Percentiles rank a stretch among this genome's conserved stretches.
Evolutionary conservation across 1,140 invertebrate species (phyloP).

Genomic region (Drosophila sulfurigaster): DNA sequence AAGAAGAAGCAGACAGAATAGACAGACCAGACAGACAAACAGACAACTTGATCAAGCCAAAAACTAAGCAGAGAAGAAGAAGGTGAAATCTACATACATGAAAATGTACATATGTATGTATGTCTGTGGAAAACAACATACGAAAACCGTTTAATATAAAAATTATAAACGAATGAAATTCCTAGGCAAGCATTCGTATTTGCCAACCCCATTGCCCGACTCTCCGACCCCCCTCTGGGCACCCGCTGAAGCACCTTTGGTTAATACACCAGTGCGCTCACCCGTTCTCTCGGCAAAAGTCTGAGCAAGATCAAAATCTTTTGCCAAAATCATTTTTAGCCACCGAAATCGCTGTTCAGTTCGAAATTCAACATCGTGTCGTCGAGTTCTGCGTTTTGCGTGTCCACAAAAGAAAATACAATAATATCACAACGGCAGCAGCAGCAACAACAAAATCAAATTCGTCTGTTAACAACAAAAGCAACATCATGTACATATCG

Average conservation of each 20-base stretch:
- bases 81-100: slow-evolving; percentile 2
- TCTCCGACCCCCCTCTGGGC: background rate
- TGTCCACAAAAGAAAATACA: slow-evolving; percentile 30
- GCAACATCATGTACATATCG: slow-evolving; percentile 63
- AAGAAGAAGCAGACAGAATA: background rate
- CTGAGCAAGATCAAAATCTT: slow-evolving; percentile 52
- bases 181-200: slow-evolving; percentile 52
- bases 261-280: slow-evolving; percentile 22
- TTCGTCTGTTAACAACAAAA: slow-evolving; percentile 49
- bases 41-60: slow-evolving; percentile 69
- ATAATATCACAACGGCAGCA: background rate
- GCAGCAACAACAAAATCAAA: slow-evolving; percentile 20
- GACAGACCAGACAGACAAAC: slow-evolving; percentile 42
- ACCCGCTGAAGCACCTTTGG: slow-evolving; percentile 9
- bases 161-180: slow-evolving; percentile 73
- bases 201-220: slow-evolving; percentile 11
- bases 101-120: slow-evolving; percentile 21
- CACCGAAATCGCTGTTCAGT: slow-evolving; percentile 71
- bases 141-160: slow-evolving; percentile 72
- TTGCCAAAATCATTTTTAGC: slow-evolving; percentile 80
- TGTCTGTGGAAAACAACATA: slow-evolving; percentile 16
- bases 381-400: slow-evolving; percentile 59
- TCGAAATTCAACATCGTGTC: slow-evolving; percentile 77
- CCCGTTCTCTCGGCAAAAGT: slow-evolving; percentile 38
- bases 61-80: slow-evolving; percentile 13